Conservation (phyloP, 2,113 vertebrate species). For the Pluvianellus socialis region DNA sequence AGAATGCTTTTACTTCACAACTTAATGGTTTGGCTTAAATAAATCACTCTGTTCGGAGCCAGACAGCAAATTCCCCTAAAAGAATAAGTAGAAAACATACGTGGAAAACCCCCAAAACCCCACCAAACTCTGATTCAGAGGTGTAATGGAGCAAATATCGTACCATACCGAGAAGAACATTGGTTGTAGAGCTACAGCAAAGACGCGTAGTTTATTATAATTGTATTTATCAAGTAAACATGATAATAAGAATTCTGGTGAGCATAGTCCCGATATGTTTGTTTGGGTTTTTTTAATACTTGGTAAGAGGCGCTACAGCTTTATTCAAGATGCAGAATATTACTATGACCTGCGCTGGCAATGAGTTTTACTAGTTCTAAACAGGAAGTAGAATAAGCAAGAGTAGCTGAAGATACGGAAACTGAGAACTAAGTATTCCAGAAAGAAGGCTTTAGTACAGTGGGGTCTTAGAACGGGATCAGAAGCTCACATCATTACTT, state of each 20-base stretch:
- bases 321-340: neutral
- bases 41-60: neutral
- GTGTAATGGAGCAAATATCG: neutral
- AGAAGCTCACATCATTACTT: neutral
- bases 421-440: neutral
- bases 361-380: neutral
- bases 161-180: neutral
- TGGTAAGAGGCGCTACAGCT: neutral
- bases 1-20: neutral
- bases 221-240: neutral
- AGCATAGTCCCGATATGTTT: neutral
- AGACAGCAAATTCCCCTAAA: neutral
- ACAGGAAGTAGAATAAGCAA: neutral
- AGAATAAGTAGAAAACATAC: neutral
- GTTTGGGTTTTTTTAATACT: neutral
- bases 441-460: neutral
- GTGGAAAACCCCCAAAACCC: accelerated
- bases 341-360: neutral
- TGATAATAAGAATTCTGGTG: neutral
- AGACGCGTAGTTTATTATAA: neutral
- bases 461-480: neutral
- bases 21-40: neutral
- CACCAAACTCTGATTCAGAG: neutral
- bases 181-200: neutral
- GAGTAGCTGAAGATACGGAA: neutral